Conservation (phyloP, 1,140 invertebrate genomes). For the Venturia canescens region DNA sequence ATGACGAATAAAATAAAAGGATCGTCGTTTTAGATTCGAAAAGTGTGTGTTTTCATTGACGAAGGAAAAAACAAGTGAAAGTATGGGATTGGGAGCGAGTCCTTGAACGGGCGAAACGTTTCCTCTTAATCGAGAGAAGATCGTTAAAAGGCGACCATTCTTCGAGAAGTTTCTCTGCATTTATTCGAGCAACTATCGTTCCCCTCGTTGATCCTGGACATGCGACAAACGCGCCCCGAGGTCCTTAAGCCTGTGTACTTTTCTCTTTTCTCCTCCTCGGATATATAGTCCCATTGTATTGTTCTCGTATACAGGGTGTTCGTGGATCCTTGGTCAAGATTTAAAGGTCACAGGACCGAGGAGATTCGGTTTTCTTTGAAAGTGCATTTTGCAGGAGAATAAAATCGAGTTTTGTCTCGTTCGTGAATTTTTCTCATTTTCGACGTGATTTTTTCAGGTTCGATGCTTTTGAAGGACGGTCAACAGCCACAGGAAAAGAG, state of each 20-base stretch:
- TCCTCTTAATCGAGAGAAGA: background rate
- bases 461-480: no score
- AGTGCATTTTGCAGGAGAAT: background rate
- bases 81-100: background rate
- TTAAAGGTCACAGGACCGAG: no score
- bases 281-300: no score
- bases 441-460: no score
- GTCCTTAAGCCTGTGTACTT: background rate
- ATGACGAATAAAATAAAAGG: background rate
- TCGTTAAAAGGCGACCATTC: background rate
- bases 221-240: conserved; percentile 9
- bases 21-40: background rate
- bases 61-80: background rate
- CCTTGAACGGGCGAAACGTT: background rate
- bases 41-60: background rate
- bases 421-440: no score
- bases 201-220: conserved; percentile 1
- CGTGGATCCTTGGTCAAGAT: no score
- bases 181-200: background rate
- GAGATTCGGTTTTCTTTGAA: no score
- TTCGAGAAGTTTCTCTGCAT: background rate
- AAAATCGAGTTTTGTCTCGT: background rate
- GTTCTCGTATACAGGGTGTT: no score
- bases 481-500: background rate
- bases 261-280: no score